Base-by-base conservation (phyloP, 2,113 vertebrate genomes). In the Kryptolebias marmoratus region DNA sequence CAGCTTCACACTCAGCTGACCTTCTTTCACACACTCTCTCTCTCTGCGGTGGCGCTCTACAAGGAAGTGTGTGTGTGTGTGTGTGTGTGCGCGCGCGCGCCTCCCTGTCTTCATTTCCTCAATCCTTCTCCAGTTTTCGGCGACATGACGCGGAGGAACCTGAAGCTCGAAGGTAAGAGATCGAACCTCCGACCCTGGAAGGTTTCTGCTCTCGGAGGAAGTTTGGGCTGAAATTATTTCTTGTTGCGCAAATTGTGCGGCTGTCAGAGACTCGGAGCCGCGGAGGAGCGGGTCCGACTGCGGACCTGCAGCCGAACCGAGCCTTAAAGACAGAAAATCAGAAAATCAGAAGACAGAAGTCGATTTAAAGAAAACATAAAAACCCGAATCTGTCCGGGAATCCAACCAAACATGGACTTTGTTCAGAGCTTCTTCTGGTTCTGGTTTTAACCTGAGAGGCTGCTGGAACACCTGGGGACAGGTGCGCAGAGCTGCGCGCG, bases 21-120 rank as follows among this genome's bases (percentile, higher is more conserved):
- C 16, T 61, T n/a, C 15, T 15, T 56, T 27, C 13, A 16, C n/a
- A 11, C 12, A 12, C 16, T 14, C 32, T n/a, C 15, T 2, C 36
- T 6, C 11, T 22, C n/a, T 13, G 22, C 22, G 22, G 22, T 22
- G 22, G 22, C 22, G 22, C 22, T 22, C 22, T 22, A 22, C 18
- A 10, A 83, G 81, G 75, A 79, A 83, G 71, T 67, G 11, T 22
- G 50, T 50, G 62, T 39, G 52, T 22, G 60, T 69, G 18, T 16
- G 11, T 2, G 45, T 11, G 30, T 49, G 54, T 2, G 32, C 39
- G 32, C n/a, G 55, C 45, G 50, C 68, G n/a, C 31, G 36, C 39
- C 71, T 44, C 64, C 22, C 57, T 4, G 13, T 45, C 53, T 65
- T 77, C 16, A 84, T 72, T 87, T 87, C 85, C 82, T 87, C 54